Evolutionary conservation across 2,888 invertebrate genomes (phyloP).

Genomic region (Nemurella pictetii): DNA sequence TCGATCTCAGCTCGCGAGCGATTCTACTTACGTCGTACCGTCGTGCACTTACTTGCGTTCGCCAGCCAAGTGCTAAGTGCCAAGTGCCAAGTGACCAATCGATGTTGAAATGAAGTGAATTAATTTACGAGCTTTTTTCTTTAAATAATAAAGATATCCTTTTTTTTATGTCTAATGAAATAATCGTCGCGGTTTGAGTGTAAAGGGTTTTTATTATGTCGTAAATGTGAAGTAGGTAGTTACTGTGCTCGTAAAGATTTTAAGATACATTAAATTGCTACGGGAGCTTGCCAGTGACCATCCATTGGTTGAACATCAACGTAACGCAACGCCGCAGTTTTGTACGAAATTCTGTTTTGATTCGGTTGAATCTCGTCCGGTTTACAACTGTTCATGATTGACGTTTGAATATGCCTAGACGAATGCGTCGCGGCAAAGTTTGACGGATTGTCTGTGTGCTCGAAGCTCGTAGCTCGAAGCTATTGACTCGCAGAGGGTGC

Average conservation of each 20-base stretch:
- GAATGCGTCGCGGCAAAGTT: neutral
- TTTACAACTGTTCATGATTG: neutral
- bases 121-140: constrained; percentile 7
- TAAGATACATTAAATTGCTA: constrained; percentile 18
- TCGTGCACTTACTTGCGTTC: neutral
- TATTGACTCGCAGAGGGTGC: no score
- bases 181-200: constrained; percentile 27
- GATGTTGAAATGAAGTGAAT: constrained; percentile 18
- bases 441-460: neutral
- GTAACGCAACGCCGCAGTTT: neutral
- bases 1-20: neutral
- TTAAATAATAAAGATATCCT: constrained; percentile 4
- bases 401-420: neutral
- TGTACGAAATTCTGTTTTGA: neutral
- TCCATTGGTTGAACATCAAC: no score
- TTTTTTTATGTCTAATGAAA: constrained; percentile 31
- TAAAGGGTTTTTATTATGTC: constrained; percentile 27
- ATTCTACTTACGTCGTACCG: constrained; percentile 10
- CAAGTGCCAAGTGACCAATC: constrained; percentile 18
- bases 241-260: constrained; percentile 30
- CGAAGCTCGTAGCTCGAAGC: no score
- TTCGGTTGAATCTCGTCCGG: neutral
- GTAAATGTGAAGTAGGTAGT: constrained; percentile 30
- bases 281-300: no score
- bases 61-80: neutral